A percentile compares a stretch with the other conserved stretches of the same genome.
Evolutionary conservation across 2,113 vertebrate genomes (phyloP).

Genomic region (Astatoreochromis straeleni): DNA sequence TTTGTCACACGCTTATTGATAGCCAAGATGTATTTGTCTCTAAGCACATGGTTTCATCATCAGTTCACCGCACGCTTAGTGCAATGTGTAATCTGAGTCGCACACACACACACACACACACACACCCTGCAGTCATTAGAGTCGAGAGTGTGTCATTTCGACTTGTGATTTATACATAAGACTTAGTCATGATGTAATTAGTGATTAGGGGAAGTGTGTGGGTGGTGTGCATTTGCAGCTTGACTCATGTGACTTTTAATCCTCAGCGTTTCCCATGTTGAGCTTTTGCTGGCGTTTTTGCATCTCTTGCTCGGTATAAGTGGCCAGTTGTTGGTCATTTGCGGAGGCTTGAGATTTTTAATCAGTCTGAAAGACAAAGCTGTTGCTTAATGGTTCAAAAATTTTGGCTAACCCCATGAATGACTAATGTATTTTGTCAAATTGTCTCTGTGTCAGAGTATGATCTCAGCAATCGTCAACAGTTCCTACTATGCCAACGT

Average conservation of each 20-base stretch:
- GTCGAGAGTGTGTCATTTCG: slow-evolving; percentile 47
- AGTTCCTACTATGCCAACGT: slow-evolving; percentile 93
- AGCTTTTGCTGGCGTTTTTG: background rate
- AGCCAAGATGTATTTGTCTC: slow-evolving; percentile 6
- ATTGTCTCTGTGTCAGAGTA: slow-evolving; percentile 71
- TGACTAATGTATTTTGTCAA: background rate
- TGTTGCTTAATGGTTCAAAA: background rate
- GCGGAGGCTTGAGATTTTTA: background rate
- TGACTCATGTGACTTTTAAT: slow-evolving; percentile 45
- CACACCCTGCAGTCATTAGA: slow-evolving; percentile 57
- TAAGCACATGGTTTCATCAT: slow-evolving; percentile 32
- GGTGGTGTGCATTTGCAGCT: slow-evolving; percentile 42
- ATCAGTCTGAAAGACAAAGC: background rate
- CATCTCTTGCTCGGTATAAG: background rate
- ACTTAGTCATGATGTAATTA: slow-evolving; percentile 59
- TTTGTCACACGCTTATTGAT: background rate
- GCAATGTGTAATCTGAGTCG: slow-evolving; percentile 23
- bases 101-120: background rate
- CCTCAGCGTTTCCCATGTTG: slow-evolving; percentile 36
- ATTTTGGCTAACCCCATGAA: background rate
- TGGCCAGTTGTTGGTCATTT: background rate
- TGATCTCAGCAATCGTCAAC: slow-evolving; percentile 95
- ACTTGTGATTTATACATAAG: slow-evolving; percentile 48
- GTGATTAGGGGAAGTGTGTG: slow-evolving; percentile 60
- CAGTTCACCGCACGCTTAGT: slow-evolving; percentile 17